These are phyloP conservation scores for Mystacides longicornis DNA, from an alignment of 2,888 invertebrate genomes.

Conservation along the genomic window DNA sequence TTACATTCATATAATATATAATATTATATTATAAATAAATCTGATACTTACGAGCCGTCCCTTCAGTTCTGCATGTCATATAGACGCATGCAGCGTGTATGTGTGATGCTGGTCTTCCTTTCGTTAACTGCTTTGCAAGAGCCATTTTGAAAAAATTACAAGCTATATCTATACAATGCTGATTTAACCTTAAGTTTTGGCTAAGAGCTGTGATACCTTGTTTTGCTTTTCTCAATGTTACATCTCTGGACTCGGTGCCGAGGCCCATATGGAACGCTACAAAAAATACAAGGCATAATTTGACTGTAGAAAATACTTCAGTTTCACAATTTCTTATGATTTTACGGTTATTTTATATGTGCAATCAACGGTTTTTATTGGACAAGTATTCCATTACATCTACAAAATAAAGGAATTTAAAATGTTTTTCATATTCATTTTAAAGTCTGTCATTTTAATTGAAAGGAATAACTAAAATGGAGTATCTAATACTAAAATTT, in stretches of 20 bases:
- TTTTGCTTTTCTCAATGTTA: constrained; percentile 83
- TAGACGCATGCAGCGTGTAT: constrained; percentile 97
- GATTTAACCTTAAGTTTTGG: constrained; percentile 79
- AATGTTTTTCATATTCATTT: too few relatives aligned
- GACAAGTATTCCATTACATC: too few relatives aligned
- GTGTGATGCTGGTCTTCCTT: constrained; percentile 83
- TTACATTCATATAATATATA: background rate
- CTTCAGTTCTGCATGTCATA: constrained; percentile 91
- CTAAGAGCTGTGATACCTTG: constrained; percentile 80
- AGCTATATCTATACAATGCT: constrained; percentile 88
- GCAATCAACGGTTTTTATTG: too few relatives aligned
- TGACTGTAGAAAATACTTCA: too few relatives aligned
- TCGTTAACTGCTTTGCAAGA: constrained; percentile 71
- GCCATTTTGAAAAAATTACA: constrained; percentile 93
- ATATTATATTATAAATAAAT: background rate
- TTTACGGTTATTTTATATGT: too few relatives aligned
- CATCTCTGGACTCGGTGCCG: constrained; percentile 85
- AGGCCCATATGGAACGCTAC: constrained; percentile 70
- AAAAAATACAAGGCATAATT: too few relatives aligned
- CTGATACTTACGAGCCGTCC: constrained; percentile 79
- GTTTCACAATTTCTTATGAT: too few relatives aligned
- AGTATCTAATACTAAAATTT: too few relatives aligned
- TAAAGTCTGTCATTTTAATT: too few relatives aligned
- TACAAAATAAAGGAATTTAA: too few relatives aligned
- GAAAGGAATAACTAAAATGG: too few relatives aligned